These are phyloP conservation scores for Eupithecia insigniata DNA, from an alignment of 2,888 invertebrate genomes.

Conservation along the genomic window DNA sequence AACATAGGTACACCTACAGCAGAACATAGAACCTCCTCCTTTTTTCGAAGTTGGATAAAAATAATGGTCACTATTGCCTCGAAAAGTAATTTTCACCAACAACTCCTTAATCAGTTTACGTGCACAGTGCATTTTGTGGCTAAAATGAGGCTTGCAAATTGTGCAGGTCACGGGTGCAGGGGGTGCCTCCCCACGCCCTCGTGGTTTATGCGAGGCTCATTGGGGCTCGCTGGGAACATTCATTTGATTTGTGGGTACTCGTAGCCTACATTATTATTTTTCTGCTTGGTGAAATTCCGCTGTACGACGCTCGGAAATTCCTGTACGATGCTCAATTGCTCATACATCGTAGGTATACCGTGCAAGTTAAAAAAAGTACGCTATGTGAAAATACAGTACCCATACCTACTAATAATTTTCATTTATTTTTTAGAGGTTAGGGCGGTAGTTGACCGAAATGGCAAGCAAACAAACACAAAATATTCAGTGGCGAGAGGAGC, in stretches of 20 bases:
- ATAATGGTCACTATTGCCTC: slow-evolving; percentile 10
- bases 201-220: slow-evolving; percentile 19
- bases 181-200: slow-evolving; percentile 13
- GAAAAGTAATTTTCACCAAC: slow-evolving; percentile 29
- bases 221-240: slow-evolving; percentile 14
- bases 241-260: slow-evolving; percentile 24
- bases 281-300: slow-evolving; percentile 1
- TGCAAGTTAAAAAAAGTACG: no score
- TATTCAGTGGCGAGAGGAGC: no score
- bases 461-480: no score
- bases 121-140: slow-evolving; percentile 35
- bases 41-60: no score
- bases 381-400: no score
- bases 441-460: no score
- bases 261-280: slow-evolving; percentile 22
- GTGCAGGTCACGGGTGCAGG: slow-evolving; percentile 35
- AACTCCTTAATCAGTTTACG: slow-evolving; percentile 7
- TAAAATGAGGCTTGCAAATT: slow-evolving; percentile 28
- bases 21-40: no score
- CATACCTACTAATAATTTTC: no score
- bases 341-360: no score
- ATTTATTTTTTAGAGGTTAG: no score
- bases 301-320: background rate
- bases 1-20: no score
- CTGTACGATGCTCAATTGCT: background rate